phyloP scores from a whole-genome alignment of 2,888 invertebrate species.

The Patella ulyssiponensis region DNA sequence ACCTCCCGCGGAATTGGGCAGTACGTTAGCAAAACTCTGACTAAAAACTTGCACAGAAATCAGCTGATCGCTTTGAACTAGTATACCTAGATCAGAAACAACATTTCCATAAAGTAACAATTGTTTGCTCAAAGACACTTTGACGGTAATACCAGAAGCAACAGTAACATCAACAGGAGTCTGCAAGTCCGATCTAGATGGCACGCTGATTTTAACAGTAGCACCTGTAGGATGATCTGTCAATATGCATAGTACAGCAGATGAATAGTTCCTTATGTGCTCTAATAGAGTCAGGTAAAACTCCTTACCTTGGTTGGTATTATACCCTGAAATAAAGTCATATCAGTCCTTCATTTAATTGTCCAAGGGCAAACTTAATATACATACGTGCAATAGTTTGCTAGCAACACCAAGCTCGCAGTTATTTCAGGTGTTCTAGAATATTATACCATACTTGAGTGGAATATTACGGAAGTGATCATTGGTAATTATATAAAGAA shows the following conservation, averaged over 20 bases:
- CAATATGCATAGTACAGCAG: background rate
- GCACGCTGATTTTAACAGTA: slow-evolving; percentile 1
- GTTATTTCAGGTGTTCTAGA: too few species aligned
- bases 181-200: background rate
- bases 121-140: background rate
- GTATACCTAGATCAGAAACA: background rate
- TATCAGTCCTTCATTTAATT: too few species aligned
- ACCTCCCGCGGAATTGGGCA: background rate
- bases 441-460: too few species aligned
- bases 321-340: too few species aligned
- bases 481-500: too few species aligned
- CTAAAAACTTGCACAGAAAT: slow-evolving; percentile 12
- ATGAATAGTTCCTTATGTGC: background rate
- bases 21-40: background rate
- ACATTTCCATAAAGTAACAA: background rate
- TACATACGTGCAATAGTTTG: too few species aligned
- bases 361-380: too few species aligned
- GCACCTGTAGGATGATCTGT: background rate
- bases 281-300: background rate
- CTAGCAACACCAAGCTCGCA: too few species aligned
- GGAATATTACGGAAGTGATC: too few species aligned
- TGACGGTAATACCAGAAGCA: background rate
- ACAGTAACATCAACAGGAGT: slow-evolving; percentile 3
- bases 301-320: background rate
- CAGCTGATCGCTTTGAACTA: background rate